phyloP scores from a whole-genome alignment of 1,140 invertebrate genomes.

The Rhopalosiphum padi region DNA sequence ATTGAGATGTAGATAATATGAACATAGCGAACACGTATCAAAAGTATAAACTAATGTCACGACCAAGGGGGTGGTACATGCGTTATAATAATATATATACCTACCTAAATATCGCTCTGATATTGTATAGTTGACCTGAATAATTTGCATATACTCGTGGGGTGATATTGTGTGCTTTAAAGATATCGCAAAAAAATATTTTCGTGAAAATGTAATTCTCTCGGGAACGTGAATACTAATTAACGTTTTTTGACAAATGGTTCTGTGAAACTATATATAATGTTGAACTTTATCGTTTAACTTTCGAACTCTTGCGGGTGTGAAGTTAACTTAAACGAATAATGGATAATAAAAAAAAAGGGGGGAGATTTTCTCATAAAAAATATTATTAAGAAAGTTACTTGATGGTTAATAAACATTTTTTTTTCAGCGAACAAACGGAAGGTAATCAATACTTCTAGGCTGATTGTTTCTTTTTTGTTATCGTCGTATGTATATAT shows the following conservation, averaged over 20 bases:
- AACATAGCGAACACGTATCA: not conserved
- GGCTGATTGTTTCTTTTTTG: not conserved
- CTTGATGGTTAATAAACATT: constrained; percentile 26
- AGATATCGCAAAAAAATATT: not conserved
- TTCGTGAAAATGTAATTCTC: not conserved
- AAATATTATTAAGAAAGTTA: constrained; percentile 35
- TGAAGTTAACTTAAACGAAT: constrained; percentile 24
- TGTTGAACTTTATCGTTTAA: constrained; percentile 34
- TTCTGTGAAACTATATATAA: not conserved
- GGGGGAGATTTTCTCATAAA: not conserved
- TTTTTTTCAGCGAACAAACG: not conserved
- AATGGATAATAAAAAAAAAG: not conserved
- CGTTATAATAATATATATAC: not conserved
- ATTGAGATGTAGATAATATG: not conserved
- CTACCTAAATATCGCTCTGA: not conserved
- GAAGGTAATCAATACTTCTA: constrained; percentile 25
- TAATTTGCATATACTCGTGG: constrained; percentile 11
- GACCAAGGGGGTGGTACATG: not conserved
- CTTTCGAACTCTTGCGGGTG: constrained; percentile 13
- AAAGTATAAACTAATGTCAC: not conserved
- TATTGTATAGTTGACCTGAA: not conserved
- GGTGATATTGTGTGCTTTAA: not conserved
- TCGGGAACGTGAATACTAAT: not conserved
- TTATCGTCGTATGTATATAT: not conserved
- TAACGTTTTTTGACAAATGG: constrained; percentile 36